A percentile compares a stretch with the other conserved stretches of the same genome.
These are phyloP conservation scores for Euzetes globulus DNA, from an alignment of 2,888 invertebrate species.

Conservation along the genomic window DNA sequence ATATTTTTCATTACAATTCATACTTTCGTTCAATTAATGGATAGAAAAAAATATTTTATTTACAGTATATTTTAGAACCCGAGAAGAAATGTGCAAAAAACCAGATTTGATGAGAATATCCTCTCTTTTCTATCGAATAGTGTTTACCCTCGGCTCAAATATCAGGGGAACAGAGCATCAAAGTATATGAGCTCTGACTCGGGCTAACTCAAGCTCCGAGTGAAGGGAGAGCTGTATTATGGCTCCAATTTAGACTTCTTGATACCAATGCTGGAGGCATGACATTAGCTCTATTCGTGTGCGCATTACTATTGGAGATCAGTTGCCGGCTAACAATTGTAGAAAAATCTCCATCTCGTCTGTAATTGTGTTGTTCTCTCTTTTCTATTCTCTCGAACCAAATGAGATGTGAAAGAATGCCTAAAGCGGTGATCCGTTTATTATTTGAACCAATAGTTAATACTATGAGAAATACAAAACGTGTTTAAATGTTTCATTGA, in stretches of 20 bases:
- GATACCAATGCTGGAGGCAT: slow-evolving; percentile 16
- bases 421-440: not conserved
- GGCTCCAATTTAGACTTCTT: slow-evolving; percentile 25
- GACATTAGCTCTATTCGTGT: slow-evolving; percentile 7
- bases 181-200: slow-evolving; percentile 5
- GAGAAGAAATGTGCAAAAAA: not conserved
- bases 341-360: slow-evolving; percentile 9
- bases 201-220: slow-evolving; percentile 10
- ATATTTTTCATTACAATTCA: slow-evolving; percentile 22
- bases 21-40: slow-evolving; percentile 14
- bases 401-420: slow-evolving; percentile 23
- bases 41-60: slow-evolving; percentile 11
- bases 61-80: not conserved
- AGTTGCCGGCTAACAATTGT: not conserved
- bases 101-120: not conserved
- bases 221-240: slow-evolving; percentile 8
- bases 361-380: slow-evolving; percentile 19
- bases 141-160: slow-evolving; percentile 19
- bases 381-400: slow-evolving; percentile 4
- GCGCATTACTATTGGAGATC: not conserved
- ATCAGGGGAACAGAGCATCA: slow-evolving; percentile 19
- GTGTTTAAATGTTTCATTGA: slow-evolving; percentile 12
- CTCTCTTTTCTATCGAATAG: slow-evolving; percentile 1
- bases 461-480: slow-evolving; percentile 19
- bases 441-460: not conserved